Conservation (phyloP, 2,888 invertebrate genomes). For the Eretmocerus hayati region DNA sequence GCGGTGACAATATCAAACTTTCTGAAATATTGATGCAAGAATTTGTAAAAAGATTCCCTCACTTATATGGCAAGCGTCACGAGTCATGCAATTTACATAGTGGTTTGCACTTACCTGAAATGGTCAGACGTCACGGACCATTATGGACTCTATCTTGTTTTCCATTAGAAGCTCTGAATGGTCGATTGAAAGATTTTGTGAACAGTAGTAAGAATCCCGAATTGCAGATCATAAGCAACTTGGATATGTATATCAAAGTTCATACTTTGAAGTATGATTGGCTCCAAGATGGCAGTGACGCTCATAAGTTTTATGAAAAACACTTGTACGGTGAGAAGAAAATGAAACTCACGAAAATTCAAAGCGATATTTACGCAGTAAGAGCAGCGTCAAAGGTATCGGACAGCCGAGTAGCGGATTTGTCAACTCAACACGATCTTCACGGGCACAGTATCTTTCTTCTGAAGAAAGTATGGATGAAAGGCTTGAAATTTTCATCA, state of each 20-base stretch:
- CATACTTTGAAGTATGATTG: slow-evolving; percentile 4
- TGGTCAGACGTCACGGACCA: background rate
- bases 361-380: background rate
- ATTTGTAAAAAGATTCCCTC: background rate
- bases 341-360: background rate
- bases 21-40: background rate
- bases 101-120: background rate
- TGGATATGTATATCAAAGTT: background rate
- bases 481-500: background rate
- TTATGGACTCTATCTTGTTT: slow-evolving; percentile 1
- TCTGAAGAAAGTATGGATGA: background rate
- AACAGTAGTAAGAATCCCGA: background rate
- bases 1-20: background rate
- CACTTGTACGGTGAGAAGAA: background rate
- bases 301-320: background rate
- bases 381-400: background rate
- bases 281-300: background rate
- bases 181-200: background rate
- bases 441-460: background rate
- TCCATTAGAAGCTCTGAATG: background rate
- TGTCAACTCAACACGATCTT: background rate
- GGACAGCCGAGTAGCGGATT: background rate
- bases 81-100: slow-evolving; percentile 2
- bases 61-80: background rate
- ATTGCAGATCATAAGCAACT: background rate